These are phyloP conservation scores for Poliocrania exsul DNA, from an alignment of 2,797 vertebrate genomes.

Conservation along the genomic window DNA sequence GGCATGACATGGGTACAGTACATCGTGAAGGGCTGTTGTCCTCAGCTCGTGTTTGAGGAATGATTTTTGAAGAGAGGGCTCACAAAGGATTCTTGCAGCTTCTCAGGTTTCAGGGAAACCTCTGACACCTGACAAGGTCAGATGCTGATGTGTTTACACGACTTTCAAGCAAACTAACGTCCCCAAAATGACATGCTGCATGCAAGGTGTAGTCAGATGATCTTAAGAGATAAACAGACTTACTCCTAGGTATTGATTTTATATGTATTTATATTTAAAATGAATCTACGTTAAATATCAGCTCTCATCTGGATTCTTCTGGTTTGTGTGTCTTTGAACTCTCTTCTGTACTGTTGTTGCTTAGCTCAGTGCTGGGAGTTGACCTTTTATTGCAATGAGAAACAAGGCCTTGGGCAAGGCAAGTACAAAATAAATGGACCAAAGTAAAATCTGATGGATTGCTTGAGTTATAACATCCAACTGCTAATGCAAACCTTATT, in stretches of 20 bases:
- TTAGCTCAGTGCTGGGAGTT: constrained; percentile 22
- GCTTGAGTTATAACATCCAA: constrained; percentile 48
- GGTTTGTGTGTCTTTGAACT: not conserved
- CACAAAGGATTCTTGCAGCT: not conserved
- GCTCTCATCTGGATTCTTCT: not conserved
- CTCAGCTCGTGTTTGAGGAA: not conserved
- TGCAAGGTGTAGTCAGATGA: not conserved
- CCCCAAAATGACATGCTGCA: not conserved
- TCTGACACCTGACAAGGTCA: not conserved
- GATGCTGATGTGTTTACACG: rapidly evolving
- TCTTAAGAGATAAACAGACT: not conserved
- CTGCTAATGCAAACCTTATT: constrained; percentile 38
- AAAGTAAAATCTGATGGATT: constrained; percentile 58
- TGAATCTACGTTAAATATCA: not conserved
- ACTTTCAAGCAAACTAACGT: not conserved
- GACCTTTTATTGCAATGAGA: constrained; percentile 67
- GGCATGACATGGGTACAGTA: rapidly evolving
- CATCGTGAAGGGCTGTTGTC: not conserved
- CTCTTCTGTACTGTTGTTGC: not conserved
- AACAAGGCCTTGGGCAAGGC: constrained; percentile 53
- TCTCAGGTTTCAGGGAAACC: not conserved
- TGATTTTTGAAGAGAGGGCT: not conserved
- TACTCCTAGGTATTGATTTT: not conserved
- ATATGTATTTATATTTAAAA: not conserved
- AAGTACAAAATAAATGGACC: constrained; percentile 58